Percentiles rank a stretch among this genome's conserved stretches.
phyloP scores from a whole-genome alignment of 2,888 invertebrate genomes.

The Melanargia galathea region DNA sequence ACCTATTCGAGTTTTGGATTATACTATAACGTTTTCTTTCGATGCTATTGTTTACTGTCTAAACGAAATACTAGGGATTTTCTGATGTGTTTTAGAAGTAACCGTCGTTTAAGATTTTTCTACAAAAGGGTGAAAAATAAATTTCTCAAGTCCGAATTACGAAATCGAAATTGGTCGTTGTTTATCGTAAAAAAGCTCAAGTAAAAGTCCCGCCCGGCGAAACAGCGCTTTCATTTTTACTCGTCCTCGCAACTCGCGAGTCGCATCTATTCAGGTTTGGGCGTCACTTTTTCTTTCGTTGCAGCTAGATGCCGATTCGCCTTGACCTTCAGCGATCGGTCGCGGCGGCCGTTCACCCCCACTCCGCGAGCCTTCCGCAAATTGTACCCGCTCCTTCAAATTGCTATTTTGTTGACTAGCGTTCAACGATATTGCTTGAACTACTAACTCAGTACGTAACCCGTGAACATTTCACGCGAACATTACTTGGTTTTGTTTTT shows the following conservation, averaged over 20 bases:
- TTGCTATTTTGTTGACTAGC: conserved; percentile 29
- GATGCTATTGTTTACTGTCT: not conserved
- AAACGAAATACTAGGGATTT: too few species aligned
- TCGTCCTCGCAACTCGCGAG: conserved; percentile 60
- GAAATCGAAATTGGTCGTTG: conserved; percentile 8
- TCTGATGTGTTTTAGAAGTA: too few species aligned
- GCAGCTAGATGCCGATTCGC: conserved; percentile 51
- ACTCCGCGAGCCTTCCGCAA: conserved; percentile 44
- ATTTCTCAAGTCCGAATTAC: not conserved
- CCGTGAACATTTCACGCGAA: not conserved
- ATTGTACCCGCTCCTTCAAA: conserved; percentile 39
- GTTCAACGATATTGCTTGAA: conserved; percentile 10
- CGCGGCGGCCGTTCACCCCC: conserved; percentile 67
- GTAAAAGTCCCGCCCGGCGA: conserved; percentile 32
- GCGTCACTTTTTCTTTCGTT: conserved; percentile 82
- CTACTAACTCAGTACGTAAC: not conserved
- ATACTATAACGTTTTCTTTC: not conserved
- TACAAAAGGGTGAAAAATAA: not conserved
- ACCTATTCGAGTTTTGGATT: not conserved
- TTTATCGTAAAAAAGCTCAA: conserved; percentile 19
- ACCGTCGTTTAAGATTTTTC: too few species aligned
- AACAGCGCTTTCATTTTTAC: conserved; percentile 78
- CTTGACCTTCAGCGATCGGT: conserved; percentile 80
- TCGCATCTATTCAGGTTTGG: conserved; percentile 76
- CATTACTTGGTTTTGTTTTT: too few species aligned